phyloP scores from a whole-genome alignment of 2,888 invertebrate species.

The Cheilosia scutellata region DNA sequence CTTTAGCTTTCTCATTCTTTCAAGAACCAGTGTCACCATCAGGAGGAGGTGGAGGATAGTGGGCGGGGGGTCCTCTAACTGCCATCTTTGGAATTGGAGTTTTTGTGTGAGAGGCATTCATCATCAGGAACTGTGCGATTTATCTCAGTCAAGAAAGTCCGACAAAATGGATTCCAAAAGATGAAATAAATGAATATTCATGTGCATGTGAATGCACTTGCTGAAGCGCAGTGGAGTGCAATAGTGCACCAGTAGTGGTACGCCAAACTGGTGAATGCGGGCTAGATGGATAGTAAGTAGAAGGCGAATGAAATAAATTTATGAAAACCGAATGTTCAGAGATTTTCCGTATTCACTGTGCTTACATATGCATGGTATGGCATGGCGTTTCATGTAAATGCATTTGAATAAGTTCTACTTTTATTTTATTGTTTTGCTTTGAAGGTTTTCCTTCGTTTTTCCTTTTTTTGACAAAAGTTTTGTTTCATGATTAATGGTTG shows the following conservation, averaged over 20 bases:
- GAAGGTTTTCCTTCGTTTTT: neutral
- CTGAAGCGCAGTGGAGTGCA: slow-evolving; percentile 3
- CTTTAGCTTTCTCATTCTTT: neutral
- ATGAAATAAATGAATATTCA: slow-evolving; percentile 73
- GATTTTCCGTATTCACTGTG: slow-evolving; percentile 40
- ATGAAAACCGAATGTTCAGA: slow-evolving; percentile 64
- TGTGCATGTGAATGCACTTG: slow-evolving; percentile 64
- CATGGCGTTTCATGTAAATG: slow-evolving; percentile 43
- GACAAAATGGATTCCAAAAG: slow-evolving; percentile 70
- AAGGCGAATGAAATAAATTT: slow-evolving; percentile 59
- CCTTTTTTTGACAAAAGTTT: slow-evolving; percentile 45
- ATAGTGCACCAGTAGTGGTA: slow-evolving; percentile 1
- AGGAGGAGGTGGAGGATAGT: neutral
- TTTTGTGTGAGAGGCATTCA: slow-evolving; percentile 59
- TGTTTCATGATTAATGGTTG: slow-evolving; percentile 66
- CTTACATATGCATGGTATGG: neutral
- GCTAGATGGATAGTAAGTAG: neutral
- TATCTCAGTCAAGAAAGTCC: slow-evolving; percentile 73
- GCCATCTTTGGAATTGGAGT: slow-evolving; percentile 61
- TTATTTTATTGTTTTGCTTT: slow-evolving; percentile 31
- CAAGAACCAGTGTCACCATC: slow-evolving; percentile 32
- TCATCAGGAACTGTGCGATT: slow-evolving; percentile 71
- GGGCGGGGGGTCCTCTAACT: neutral
- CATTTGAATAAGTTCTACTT: slow-evolving; percentile 53
- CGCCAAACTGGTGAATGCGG: slow-evolving; percentile 27